phyloP scores from a whole-genome alignment of 2,888 invertebrate genomes.

The Troilus luridus region DNA sequence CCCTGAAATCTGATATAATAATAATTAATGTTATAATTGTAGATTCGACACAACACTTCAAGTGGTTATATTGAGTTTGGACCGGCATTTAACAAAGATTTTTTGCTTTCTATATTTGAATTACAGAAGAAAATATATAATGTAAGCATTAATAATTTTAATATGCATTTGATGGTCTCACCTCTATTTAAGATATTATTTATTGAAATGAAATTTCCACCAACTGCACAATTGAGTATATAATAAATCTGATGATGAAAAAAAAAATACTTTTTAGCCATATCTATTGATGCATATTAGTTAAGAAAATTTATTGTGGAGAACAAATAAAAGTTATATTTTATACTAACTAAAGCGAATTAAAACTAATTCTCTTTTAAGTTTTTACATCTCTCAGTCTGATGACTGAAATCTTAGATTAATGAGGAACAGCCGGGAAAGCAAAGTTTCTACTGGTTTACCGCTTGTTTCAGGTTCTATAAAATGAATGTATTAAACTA shows the following conservation, averaged over 20 bases:
- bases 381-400: not conserved
- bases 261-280: not conserved
- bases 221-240: too few species aligned
- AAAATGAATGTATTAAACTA: too few species aligned
- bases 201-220: not conserved
- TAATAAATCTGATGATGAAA: too few species aligned
- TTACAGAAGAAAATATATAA: slow-evolving; percentile 78
- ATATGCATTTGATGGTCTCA: not conserved
- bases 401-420: not conserved
- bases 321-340: not conserved
- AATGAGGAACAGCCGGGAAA: not conserved
- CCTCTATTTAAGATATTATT: not conserved
- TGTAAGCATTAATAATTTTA: slow-evolving; percentile 68
- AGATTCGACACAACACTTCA: slow-evolving; percentile 69
- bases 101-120: slow-evolving; percentile 80
- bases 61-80: slow-evolving; percentile 75
- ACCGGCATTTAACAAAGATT: slow-evolving; percentile 83
- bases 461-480: too few species aligned
- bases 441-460: not conserved
- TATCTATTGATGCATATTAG: not conserved
- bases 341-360: too few species aligned
- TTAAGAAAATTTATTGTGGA: not conserved
- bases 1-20: not conserved
- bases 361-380: too few species aligned
- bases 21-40: slow-evolving; percentile 15